These are phyloP conservation scores for Drosophila austrosaltans DNA, from an alignment of 2,888 invertebrate genomes.

Conservation along the genomic window DNA sequence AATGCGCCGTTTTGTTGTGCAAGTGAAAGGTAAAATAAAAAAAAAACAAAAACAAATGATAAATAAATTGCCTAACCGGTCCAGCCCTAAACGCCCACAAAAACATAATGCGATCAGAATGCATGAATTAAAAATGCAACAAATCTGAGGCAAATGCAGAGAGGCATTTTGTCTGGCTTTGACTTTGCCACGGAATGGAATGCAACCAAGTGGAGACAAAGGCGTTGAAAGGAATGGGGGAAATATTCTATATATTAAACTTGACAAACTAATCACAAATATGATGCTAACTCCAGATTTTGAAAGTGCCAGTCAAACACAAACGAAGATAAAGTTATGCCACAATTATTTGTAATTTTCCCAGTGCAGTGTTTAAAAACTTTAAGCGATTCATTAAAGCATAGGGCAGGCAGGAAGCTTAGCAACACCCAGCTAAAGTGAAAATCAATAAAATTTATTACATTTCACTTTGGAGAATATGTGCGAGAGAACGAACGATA, in stretches of 20 bases:
- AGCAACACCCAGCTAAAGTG: conserved; percentile 42
- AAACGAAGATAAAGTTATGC: not conserved
- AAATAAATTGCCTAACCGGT: conserved; percentile 14
- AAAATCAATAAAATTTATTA: conserved; percentile 66
- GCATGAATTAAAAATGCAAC: conserved; percentile 58
- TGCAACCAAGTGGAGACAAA: conserved; percentile 9
- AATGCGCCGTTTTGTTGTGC: conserved; percentile 28
- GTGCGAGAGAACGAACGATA: not conserved
- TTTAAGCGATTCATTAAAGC: conserved; percentile 51
- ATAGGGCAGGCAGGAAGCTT: conserved; percentile 11
- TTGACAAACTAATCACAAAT: conserved; percentile 34
- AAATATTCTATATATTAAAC: not conserved
- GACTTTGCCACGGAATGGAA: conserved; percentile 29
- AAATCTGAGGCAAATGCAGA: conserved; percentile 39
- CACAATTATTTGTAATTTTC: conserved; percentile 9
- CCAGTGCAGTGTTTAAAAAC: conserved; percentile 39
- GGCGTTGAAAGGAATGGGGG: not conserved
- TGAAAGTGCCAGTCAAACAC: not conserved
- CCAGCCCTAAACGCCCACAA: conserved; percentile 22
- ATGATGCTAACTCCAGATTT: not conserved
- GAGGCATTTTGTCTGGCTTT: conserved; percentile 28
- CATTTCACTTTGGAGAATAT: conserved; percentile 47
- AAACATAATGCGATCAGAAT: conserved; percentile 20
- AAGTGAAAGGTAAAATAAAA: conserved; percentile 27
- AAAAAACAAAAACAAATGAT: conserved; percentile 11